phyloP scores from a whole-genome alignment of 2,888 invertebrate species.

The Xestia sexstrigata region DNA sequence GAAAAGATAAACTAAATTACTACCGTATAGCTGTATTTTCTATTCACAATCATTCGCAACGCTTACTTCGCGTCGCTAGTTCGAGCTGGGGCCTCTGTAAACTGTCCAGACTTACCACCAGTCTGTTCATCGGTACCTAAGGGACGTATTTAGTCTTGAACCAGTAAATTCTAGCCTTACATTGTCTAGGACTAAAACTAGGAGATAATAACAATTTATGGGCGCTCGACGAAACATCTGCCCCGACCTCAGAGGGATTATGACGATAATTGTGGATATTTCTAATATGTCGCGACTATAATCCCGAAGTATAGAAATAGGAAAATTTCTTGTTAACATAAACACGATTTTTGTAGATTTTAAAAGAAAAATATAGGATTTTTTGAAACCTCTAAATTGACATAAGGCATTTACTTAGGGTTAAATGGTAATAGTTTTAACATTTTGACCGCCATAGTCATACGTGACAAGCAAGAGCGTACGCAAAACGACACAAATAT shows the following conservation, averaged over 20 bases:
- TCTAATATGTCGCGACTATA: conserved; percentile 25
- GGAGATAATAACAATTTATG: conserved; percentile 55
- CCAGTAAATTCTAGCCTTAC: conserved; percentile 43
- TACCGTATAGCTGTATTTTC: background rate
- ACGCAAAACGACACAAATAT: no score
- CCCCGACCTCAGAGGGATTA: conserved; percentile 40
- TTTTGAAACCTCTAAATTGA: background rate
- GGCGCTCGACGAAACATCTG: conserved; percentile 43
- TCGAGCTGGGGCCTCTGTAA: background rate
- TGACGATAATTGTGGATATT: conserved; percentile 50
- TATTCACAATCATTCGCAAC: background rate
- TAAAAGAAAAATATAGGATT: background rate
- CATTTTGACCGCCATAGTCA: no score
- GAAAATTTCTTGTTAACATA: background rate
- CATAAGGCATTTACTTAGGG: background rate
- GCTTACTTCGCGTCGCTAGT: background rate
- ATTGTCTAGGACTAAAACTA: conserved; percentile 20
- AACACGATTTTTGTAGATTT: background rate
- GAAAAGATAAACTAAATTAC: background rate
- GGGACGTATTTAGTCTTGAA: conserved; percentile 37
- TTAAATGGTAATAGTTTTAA: no score
- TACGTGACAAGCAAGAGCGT: no score
- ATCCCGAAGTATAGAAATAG: conserved; percentile 4
- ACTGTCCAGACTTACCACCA: conserved; percentile 5
- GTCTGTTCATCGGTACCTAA: conserved; percentile 12